Evolutionary conservation across 1,140 invertebrate genomes (phyloP).

Genomic region (Spodoptera litura): DNA sequence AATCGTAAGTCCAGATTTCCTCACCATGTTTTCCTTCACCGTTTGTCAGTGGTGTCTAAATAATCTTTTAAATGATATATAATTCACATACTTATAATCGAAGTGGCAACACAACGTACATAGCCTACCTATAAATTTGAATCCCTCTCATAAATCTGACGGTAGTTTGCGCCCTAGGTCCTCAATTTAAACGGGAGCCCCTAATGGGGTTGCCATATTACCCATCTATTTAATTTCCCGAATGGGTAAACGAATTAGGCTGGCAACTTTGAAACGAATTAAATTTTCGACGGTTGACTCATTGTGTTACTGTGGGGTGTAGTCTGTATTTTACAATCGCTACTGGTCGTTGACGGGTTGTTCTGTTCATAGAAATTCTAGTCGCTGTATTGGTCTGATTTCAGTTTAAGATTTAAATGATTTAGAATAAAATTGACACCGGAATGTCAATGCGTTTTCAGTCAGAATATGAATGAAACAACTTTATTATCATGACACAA

Average conservation of each 20-base stretch:
- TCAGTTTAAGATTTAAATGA: no score
- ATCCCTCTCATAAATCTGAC: slow-evolving; percentile 67
- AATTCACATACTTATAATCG: background rate
- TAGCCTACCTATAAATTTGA: slow-evolving; percentile 27
- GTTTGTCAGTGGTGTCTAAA: no score
- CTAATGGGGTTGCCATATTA: slow-evolving; percentile 82
- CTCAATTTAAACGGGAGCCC: slow-evolving; percentile 57
- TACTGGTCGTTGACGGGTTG: slow-evolving; percentile 19
- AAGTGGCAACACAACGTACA: slow-evolving; percentile 3
- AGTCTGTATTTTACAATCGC: slow-evolving; percentile 17
- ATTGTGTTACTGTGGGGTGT: slow-evolving; percentile 60
- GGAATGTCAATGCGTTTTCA: no score
- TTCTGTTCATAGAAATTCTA: no score
- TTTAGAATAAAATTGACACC: no score
- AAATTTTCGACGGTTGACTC: slow-evolving; percentile 79
- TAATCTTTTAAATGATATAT: slow-evolving; percentile 8
- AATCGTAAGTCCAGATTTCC: no score
- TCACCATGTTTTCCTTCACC: no score
- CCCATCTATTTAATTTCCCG: slow-evolving; percentile 85
- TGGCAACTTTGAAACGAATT: slow-evolving; percentile 83
- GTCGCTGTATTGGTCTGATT: background rate
- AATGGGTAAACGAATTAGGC: slow-evolving; percentile 84
- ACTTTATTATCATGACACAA: no score
- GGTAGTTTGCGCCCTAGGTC: slow-evolving; percentile 67
- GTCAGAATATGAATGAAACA: no score